A percentile compares a stretch with the other conserved stretches of the same genome.
These are phyloP conservation scores for Gryllus bimaculatus DNA, from an alignment of 1,140 invertebrate species.

Conservation along the genomic window DNA sequence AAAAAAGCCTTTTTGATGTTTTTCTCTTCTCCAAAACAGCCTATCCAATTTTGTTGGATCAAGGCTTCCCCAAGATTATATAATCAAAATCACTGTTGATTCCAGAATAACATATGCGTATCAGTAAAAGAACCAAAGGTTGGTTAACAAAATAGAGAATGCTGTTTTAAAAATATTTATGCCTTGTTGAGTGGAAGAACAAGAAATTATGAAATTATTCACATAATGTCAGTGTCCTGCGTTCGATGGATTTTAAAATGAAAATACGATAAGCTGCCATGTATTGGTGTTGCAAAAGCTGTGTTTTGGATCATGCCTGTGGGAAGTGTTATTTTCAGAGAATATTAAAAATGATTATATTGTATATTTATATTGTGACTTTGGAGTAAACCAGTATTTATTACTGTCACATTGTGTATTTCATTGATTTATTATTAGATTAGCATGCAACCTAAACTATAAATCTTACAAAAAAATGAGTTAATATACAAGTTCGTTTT, in stretches of 20 bases:
- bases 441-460: too few species aligned
- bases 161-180: constrained; percentile 12
- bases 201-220: not conserved
- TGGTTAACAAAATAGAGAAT: constrained; percentile 13
- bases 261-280: constrained; percentile 13
- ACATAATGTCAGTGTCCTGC: constrained; percentile 11
- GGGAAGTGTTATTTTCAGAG: constrained; percentile 45
- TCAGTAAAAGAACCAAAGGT: not conserved
- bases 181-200: constrained; percentile 10
- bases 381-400: constrained; percentile 26
- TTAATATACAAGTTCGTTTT: too few species aligned
- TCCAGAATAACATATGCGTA: not conserved
- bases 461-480: too few species aligned
- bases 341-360: constrained; percentile 40
- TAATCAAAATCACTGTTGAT: not conserved
- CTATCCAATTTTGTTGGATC: not conserved
- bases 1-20: not conserved
- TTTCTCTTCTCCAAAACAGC: not conserved
- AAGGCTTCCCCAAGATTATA: not conserved
- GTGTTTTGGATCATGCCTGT: constrained; percentile 20
- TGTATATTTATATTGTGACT: constrained; percentile 26
- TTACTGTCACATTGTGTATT: constrained; percentile 21
- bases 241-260: constrained; percentile 12
- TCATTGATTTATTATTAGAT: not conserved
- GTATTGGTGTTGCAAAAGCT: constrained; percentile 17